A percentile compares a stretch with the other conserved stretches of the same genome.
Evolutionary conservation across 2,797 vertebrate genomes (phyloP).

Genomic region (Nannoperca australis): DNA sequence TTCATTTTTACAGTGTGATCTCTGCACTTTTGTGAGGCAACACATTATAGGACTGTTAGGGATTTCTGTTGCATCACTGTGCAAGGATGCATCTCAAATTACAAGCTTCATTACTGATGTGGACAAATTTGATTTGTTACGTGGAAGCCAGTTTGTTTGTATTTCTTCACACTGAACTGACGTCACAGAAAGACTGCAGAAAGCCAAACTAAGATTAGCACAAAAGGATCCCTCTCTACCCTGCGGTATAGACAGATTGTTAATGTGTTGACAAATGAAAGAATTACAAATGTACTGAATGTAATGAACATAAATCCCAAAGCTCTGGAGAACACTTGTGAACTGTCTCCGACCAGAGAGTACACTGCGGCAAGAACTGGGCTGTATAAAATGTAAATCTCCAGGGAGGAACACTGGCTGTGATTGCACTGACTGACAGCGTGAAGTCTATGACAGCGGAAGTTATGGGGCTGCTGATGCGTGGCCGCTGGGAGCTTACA

Average conservation of each 20-base stretch:
- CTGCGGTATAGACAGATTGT: background rate
- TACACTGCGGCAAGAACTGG: background rate
- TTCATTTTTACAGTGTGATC: background rate
- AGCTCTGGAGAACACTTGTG: slow-evolving; percentile 29
- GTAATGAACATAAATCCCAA: slow-evolving; percentile 28
- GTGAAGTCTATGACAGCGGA: slow-evolving; percentile 9
- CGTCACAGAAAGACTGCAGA: slow-evolving; percentile 5
- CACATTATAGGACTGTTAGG: slow-evolving; percentile 6
- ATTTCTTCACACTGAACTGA: slow-evolving; percentile 10
- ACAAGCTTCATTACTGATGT: slow-evolving; percentile 11
- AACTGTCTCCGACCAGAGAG: slow-evolving; percentile 28
- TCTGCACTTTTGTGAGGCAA: slow-evolving; percentile 14
- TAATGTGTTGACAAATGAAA: slow-evolving; percentile 27
- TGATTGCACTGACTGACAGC: background rate
- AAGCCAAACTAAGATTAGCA: slow-evolving; percentile 28
- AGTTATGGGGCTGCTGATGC: slow-evolving; percentile 40
- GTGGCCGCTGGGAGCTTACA: slow-evolving; percentile 6
- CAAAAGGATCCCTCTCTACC: slow-evolving; percentile 6
- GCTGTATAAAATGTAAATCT: slow-evolving; percentile 28
- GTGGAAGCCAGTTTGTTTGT: slow-evolving; percentile 23
- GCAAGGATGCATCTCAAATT: slow-evolving; percentile 8
- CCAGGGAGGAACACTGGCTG: slow-evolving; percentile 9
- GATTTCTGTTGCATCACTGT: slow-evolving; percentile 23
- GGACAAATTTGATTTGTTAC: slow-evolving; percentile 23
- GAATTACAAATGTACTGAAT: slow-evolving; percentile 2